Conservation (phyloP, 2,888 invertebrate species). For the Apocheima hispidaria region DNA sequence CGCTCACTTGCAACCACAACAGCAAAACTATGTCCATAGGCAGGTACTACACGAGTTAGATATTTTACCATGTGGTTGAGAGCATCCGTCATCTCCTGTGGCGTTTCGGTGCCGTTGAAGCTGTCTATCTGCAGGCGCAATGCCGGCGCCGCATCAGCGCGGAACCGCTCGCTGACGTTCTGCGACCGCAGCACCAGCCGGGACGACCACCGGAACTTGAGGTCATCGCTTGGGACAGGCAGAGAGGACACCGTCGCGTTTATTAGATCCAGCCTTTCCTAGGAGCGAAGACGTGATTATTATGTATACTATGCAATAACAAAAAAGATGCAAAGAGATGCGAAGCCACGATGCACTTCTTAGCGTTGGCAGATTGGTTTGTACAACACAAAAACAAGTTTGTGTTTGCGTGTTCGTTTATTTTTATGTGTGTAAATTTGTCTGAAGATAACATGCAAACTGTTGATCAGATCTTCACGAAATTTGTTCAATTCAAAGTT, state of each 20-base stretch:
- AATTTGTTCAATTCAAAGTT: too few species aligned
- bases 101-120: slow-evolving; percentile 61
- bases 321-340: too few species aligned
- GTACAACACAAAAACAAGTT: too few species aligned
- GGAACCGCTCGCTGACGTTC: slow-evolving; percentile 50
- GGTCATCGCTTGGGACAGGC: slow-evolving; percentile 57
- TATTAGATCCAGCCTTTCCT: slow-evolving; percentile 68
- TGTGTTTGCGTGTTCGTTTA: too few species aligned
- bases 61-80: slow-evolving; percentile 70
- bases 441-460: too few species aligned
- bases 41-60: not conserved
- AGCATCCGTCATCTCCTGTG: slow-evolving; percentile 53
- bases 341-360: too few species aligned
- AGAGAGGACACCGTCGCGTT: slow-evolving; percentile 59
- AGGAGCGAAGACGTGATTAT: slow-evolving; percentile 7
- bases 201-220: slow-evolving; percentile 68
- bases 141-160: slow-evolving; percentile 51
- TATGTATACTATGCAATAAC: too few species aligned
- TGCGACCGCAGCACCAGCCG: slow-evolving; percentile 62
- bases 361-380: too few species aligned
- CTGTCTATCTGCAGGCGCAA: slow-evolving; percentile 55
- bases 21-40: too few species aligned
- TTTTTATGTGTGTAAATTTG: too few species aligned
- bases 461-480: too few species aligned
- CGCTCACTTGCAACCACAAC: too few species aligned